Base-by-base conservation (phyloP, 2,888 invertebrate species). In the Drosophila falleni region DNA sequence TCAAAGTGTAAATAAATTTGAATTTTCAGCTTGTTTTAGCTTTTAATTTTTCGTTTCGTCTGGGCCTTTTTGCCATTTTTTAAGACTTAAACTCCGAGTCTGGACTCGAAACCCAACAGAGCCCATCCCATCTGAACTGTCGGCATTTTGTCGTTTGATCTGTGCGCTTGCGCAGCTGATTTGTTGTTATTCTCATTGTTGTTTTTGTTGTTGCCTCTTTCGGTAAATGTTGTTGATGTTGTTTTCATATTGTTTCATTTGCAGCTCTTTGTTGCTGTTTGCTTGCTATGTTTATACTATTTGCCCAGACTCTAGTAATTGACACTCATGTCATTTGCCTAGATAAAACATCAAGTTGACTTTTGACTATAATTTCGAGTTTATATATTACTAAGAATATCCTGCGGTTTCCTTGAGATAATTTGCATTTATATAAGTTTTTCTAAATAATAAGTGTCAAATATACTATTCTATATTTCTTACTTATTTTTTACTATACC, bases 131-230 rank as follows among this genome's bases (percentile, higher is more conserved):
- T 10, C 53, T 68, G 41, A 26, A 50, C 47, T 68, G 83, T 71
- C 88, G 85, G 89, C 83, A 44, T 79, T 87, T 72, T 29, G 56
- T 26, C 86, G 59, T 85, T 85, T 85, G 89, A 88, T 85, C 89
- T 85, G 64, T 89, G 88, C 89, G 89, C 89, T 86, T 89, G 89
- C 88, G 88, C 88, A 86, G 88, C 85, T 89, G 85, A 89, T 85
- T 84, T 84, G 87, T 80, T 86, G 31, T 62, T 60, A 19, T 44
- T 62, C 44, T 62, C 41, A 37, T 56, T 70, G 74, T 81, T 83
- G 44, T 51, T 60, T 29, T 35, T 62, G 44, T 56, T 53, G 55
- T 58, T 67, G 74, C 23, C 49, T 84, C 73, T 72, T 73, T 72
- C 67, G 67, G 81, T 65, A 67, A 78, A 71, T 78, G 81, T 81